Evolutionary conservation across 2,797 vertebrate species (phyloP), one percentile per base, ranked within the genome.

Genomic region (Leptatherina wallacei): DNA sequence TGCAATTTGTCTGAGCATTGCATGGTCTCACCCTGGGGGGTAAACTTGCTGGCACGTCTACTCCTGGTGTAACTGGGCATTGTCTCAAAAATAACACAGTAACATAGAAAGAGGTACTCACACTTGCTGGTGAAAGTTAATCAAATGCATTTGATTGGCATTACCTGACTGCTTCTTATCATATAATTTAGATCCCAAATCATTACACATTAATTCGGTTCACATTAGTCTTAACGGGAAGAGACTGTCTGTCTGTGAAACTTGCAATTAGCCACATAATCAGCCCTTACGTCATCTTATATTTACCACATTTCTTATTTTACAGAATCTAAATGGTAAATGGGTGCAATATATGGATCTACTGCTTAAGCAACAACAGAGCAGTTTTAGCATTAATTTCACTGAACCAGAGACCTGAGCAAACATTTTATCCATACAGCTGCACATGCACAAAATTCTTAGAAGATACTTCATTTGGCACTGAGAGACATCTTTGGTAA

Each of bases 401-500:
- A 8, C 22, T 72, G 13, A 65, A 47, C 18, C n/a, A 72, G 61
- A 74, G 20, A 47, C 11, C 32, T 49, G 30, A 11, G 24, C 8
- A 73, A 60, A 58, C 14, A 29, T 72, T 71, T 44, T 29, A 61
- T 57, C 57, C 63, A 2, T 3, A 20, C 20, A 69, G 71, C 42
- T 36, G 24, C n/a, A 71, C 38, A 57, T 61, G 64, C 29, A 56
- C 2, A 1, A 71, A 49, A 40, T 64, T 71, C 36, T 81, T 36
- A 58, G 33, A 62, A 22, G 56, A 82, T 71, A 71, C 83, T 80
- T 84, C 61, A 14, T 79, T 79, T 75, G 66, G 61, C 71, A 79
- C 61, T 78, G 62, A 80, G 78, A 74, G 69, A 88, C 82, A 83
- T 83, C 58, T 77, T 60, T 35, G 63, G 33, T 78, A 66, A 85